A percentile compares a stretch with the other conserved stretches of the same genome.
Conservation (phyloP, 2,113 vertebrate genomes). For the Oryctolagus cuniculus region DNA sequence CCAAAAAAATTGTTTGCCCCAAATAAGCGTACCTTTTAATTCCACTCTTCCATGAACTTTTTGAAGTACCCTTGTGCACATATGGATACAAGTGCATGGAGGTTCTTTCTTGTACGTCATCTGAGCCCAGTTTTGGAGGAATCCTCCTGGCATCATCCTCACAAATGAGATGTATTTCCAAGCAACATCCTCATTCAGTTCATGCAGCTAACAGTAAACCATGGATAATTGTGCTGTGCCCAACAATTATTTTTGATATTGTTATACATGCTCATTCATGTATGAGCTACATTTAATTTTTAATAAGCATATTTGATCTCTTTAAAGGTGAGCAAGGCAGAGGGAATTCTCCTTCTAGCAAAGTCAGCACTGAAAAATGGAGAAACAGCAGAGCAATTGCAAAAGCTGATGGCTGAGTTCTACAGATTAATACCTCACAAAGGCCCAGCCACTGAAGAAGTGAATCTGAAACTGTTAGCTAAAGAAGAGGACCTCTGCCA, state of each 20-base stretch:
- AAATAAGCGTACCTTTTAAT: too few species aligned
- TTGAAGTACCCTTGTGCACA: not conserved
- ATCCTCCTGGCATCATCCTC: not conserved
- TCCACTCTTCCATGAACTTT: too few species aligned
- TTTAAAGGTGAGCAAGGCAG: constrained; percentile 91
- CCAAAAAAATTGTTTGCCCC: too few species aligned
- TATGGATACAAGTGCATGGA: not conserved
- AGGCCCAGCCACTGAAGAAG: not conserved
- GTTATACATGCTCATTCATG: not conserved
- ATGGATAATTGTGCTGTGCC: not conserved
- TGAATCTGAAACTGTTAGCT: constrained; percentile 85
- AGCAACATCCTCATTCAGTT: not conserved
- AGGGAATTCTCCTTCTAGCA: constrained; percentile 90
- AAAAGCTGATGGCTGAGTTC: constrained; percentile 87
- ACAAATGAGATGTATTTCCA: not conserved
- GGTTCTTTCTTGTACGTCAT: not conserved
- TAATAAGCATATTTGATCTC: constrained; percentile 43
- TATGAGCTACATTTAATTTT: constrained; percentile 59
- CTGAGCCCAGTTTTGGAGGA: not conserved
- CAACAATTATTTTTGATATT: not conserved
- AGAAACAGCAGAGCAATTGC: constrained; percentile 23
- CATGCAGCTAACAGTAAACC: not conserved
- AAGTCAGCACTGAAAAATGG: constrained; percentile 84
- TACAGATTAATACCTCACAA: constrained; percentile 86
- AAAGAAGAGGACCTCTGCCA: constrained; percentile 92